These are phyloP conservation scores for Ips typographus DNA, from an alignment of 1,140 invertebrate species.

Conservation along the genomic window DNA sequence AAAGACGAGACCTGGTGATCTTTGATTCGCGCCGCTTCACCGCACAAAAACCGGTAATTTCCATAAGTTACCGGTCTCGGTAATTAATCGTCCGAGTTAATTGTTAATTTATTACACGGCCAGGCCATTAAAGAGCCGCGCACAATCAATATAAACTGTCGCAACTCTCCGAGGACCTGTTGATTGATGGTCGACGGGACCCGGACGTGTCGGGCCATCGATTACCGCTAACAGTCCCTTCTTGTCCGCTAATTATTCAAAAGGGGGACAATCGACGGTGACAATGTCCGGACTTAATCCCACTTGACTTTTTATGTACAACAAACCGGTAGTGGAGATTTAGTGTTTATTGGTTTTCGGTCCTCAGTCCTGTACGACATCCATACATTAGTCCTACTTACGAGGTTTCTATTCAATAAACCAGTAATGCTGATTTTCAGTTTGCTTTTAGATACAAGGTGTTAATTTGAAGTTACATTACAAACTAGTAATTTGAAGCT, in stretches of 20 bases:
- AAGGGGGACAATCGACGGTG: neutral
- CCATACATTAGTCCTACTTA: too few relatives aligned
- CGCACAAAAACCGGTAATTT: constrained; percentile 5
- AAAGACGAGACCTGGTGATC: neutral
- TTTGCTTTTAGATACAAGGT: too few relatives aligned
- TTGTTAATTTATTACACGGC: constrained; percentile 25
- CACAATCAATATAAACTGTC: constrained; percentile 30
- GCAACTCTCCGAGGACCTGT: constrained; percentile 21
- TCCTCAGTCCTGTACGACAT: too few relatives aligned
- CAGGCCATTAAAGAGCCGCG: constrained; percentile 22
- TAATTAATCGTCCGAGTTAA: constrained; percentile 23
- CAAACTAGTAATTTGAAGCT: too few relatives aligned
- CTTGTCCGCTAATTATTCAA: constrained; percentile 21
- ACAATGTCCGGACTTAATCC: neutral
- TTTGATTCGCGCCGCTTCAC: neutral
- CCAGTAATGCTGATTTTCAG: too few relatives aligned
- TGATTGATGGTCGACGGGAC: constrained; percentile 22
- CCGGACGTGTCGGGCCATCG: constrained; percentile 23
- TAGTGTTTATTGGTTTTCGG: too few relatives aligned
- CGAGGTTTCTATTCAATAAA: too few relatives aligned
- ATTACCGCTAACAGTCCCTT: constrained; percentile 25
- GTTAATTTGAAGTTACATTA: too few relatives aligned
- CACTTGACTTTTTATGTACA: too few relatives aligned
- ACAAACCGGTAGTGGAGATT: too few relatives aligned
- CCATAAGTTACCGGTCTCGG: neutral